Percentiles rank a stretch among this genome's conserved stretches.
phyloP scores from a whole-genome alignment of 2,888 invertebrate genomes.

The Auanema freiburgensis region DNA sequence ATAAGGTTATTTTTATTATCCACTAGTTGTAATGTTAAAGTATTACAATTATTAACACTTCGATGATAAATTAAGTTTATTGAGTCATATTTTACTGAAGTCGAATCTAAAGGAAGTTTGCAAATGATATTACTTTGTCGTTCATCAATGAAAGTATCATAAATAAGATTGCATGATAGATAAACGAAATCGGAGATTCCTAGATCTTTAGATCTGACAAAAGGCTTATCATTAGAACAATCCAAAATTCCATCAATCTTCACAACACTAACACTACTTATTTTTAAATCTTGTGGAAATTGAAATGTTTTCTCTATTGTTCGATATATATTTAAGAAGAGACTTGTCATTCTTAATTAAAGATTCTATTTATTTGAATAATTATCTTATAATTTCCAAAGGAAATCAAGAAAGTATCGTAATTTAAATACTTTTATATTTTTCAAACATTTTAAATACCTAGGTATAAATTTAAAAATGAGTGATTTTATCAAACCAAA shows the following conservation, averaged over 20 bases:
- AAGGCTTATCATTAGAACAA: constrained; percentile 1
- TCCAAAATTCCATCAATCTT: constrained; percentile 22
- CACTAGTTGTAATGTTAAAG: constrained; percentile 16
- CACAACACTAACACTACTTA: constrained; percentile 20
- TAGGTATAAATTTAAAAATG: no score
- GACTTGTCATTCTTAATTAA: constrained; percentile 22
- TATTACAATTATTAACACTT: constrained; percentile 20
- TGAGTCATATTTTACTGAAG: constrained; percentile 13
- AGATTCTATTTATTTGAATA: no score
- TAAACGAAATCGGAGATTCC: constrained; percentile 5
- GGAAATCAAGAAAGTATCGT: no score
- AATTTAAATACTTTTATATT: no score
- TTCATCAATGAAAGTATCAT: constrained; percentile 11
- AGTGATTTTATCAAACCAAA: no score
- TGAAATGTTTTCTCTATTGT: constrained; percentile 23
- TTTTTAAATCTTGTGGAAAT: constrained; percentile 15
- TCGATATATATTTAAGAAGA: constrained; percentile 17
- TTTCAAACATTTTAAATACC: no score
- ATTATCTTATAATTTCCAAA: no score
- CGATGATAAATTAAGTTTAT: constrained; percentile 22
- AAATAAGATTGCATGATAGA: constrained; percentile 17
- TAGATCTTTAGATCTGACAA: constrained; percentile 10
- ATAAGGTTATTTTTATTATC: constrained; percentile 18
- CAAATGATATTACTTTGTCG: constrained; percentile 18
- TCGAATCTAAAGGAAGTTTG: constrained; percentile 9